Evolutionary conservation across 2,888 invertebrate species (phyloP), one percentile per base, ranked within the genome.

Genomic region (Chromoteleia sp.): DNA sequence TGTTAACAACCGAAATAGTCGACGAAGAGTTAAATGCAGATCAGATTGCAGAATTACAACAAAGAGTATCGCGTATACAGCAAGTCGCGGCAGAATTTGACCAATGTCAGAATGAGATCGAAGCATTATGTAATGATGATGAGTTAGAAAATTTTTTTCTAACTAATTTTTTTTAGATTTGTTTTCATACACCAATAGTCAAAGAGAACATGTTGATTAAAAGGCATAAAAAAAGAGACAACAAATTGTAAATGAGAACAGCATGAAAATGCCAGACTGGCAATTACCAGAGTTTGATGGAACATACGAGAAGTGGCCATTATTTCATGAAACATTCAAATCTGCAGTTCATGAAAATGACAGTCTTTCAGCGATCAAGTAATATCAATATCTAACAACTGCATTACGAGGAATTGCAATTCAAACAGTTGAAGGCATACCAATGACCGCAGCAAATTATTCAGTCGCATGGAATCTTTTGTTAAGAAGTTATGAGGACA

Each of bases 381-480:
- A 56, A 30, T 56, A 8, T 30, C 52, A 54, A 15, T 54, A 54
- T 25, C 15, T 54, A 17, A 6, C 54, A 4, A 7, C 15, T 2
- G 54, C 54, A 36, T 19, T 56, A 19, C 0, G 8, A 30, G 54
- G 54, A n/a, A 19, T 10, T 4, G 54, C 54, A 17, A 12, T 36
- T 2, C 33, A 52, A 52, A 8, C 8, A 8, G 15, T 52, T 1
- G 1, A 56, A 19, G 33, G 54, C 2, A 19, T 56, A 56, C 54
- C 54, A 0, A 25, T 56, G 19, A 56, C 54, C 0, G 17, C 36
- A 30, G 36, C 54, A n/a, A 56, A 56, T 56, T 56, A 56, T 19
- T 2, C 3, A 15, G 59, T 79, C n/a, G 86, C 84, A 14, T 43
- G 43, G 43, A 8, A 7, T 15, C n/a, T 43, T 1, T 6, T 43